Conservation (phyloP, 64 coral and sea anemone species). For the Stichodactyla mertensii region DNA sequence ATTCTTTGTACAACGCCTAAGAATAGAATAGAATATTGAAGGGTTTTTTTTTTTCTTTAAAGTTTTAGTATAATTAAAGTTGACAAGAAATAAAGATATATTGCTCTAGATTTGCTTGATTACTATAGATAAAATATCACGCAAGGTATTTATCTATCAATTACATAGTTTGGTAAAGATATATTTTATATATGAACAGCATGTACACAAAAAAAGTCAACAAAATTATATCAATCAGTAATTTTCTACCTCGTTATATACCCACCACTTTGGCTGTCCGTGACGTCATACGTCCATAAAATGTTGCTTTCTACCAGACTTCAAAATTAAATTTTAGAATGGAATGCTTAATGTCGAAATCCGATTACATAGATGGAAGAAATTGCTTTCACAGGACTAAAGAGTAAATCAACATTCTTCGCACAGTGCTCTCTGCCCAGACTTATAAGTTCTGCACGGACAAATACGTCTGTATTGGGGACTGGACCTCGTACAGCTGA, state of each 20-base stretch:
- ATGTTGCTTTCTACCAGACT: neutral
- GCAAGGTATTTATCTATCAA: no score
- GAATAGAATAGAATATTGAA: no score
- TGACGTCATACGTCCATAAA: neutral
- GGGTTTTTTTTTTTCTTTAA: no score
- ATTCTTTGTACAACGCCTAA: no score
- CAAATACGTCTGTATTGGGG: conserved; percentile 38
- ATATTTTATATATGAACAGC: no score
- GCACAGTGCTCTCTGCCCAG: conserved; percentile 41
- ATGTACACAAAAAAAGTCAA: no score
- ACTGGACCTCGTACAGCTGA: conserved; percentile 20
- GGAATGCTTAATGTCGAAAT: neutral
- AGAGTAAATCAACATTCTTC: neutral
- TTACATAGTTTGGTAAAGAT: no score
- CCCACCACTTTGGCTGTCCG: neutral
- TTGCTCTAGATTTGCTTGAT: no score
- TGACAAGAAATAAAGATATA: no score
- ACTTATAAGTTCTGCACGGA: conserved; percentile 34
- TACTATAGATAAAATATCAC: no score
- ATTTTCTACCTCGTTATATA: neutral
- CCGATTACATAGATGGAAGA: neutral
- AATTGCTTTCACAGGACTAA: neutral
- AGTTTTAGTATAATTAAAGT: no score
- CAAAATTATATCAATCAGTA: neutral
- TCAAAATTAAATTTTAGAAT: neutral